Conservation (phyloP, 2,113 vertebrate species). For the Montifringilla adamsi region DNA sequence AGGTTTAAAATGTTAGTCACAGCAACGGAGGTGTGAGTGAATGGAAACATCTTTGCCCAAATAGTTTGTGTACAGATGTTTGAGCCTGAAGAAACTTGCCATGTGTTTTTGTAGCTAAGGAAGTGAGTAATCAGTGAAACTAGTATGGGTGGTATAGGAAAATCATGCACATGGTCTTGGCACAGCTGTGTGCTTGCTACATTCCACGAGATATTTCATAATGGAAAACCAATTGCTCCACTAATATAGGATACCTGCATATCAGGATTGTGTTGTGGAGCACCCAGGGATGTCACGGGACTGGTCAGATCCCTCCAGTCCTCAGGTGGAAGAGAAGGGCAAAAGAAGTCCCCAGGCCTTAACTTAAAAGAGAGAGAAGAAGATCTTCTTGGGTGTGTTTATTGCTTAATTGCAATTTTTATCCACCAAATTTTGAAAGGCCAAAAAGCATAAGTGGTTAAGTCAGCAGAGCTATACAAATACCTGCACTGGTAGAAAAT, state of each 20-base stretch:
- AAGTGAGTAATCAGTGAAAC: slow-evolving; percentile 58
- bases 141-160: slow-evolving; percentile 51
- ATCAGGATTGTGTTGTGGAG: background rate
- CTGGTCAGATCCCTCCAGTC: background rate
- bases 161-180: slow-evolving; percentile 33
- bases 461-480: background rate
- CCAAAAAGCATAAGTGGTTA: background rate
- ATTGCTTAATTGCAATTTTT: background rate
- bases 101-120: slow-evolving; percentile 43
- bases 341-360: background rate
- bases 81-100: slow-evolving; percentile 47
- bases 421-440: background rate
- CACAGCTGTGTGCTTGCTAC: background rate
- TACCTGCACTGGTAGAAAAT: background rate
- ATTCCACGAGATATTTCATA: slow-evolving; percentile 46
- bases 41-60: slow-evolving; percentile 5
- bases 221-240: slow-evolving; percentile 34
- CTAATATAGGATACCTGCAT: background rate
- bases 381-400: background rate
- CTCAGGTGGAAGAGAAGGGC: background rate
- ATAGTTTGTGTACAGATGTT: slow-evolving; percentile 1
- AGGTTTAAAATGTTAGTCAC: background rate
- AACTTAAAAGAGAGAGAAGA: background rate
- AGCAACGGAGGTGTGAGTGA: background rate
- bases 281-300: background rate